These are phyloP conservation scores for Eupithecia dodoneata DNA, from an alignment of 2,888 invertebrate genomes.

Conservation along the genomic window DNA sequence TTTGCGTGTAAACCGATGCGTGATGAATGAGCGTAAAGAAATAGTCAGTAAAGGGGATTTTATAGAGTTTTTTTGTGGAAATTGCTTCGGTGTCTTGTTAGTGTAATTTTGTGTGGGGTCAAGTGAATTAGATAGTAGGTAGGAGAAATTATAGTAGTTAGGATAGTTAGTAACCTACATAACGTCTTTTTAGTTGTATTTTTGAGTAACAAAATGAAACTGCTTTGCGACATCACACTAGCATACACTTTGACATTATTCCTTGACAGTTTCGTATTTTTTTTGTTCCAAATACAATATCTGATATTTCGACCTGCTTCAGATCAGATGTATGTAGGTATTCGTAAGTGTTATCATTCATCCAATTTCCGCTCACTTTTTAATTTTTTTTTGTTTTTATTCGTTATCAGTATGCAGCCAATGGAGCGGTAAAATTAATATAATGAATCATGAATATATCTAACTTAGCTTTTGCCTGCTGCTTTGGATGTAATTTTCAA, in stretches of 20 bases:
- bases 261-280: not conserved
- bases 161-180: not conserved
- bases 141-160: not conserved
- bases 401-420: no score
- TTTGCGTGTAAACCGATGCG: constrained; percentile 75
- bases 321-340: no score
- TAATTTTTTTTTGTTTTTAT: no score
- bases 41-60: constrained; percentile 23
- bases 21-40: constrained; percentile 63
- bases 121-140: constrained; percentile 9
- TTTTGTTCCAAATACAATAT: not conserved
- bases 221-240: not conserved
- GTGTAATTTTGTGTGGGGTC: constrained; percentile 13
- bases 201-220: not conserved
- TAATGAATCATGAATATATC: not conserved
- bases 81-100: constrained; percentile 14
- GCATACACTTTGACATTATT: not conserved
- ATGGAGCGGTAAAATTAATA: no score
- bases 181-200: not conserved
- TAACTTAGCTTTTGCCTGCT: not conserved
- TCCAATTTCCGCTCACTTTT: not conserved
- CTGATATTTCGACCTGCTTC: not conserved
- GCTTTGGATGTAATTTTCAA: no score
- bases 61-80: constrained; percentile 20
- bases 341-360: no score